Evolutionary conservation across 2,113 vertebrate genomes (phyloP), one percentile per base, ranked within the genome.

Genomic region (Cyprinodon variegatus): DNA sequence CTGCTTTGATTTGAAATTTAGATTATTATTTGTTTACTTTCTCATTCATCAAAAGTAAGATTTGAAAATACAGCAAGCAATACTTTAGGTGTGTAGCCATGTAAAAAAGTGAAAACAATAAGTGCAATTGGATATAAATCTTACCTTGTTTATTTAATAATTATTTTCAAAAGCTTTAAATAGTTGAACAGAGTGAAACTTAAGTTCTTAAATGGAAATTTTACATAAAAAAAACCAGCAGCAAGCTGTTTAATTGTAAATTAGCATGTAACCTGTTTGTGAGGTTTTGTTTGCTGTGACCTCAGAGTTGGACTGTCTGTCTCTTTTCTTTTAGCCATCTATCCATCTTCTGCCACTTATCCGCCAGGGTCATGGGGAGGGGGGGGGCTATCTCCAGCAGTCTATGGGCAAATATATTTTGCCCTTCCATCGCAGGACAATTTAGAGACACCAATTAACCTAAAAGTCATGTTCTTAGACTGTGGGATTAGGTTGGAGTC

Each of bases 211-310:
- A 66, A 74, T 61, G 15, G 38, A 72, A 63, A 68, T 60, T 22
- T 5, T 2, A 62, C 38, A 68, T 37, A 22, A 45, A 11, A 11
- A 53, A 69, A 46, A 10, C 70, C 29, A 36, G 74, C 29, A 48
- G 43, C 39, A 74, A 2, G 72, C 79, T 72, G 74, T 79, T 76
- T 65, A 70, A 59, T 79, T 67, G 68, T 78, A 68, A 72, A 14
- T 4, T 45, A 37, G 69, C n/a, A 70, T 67, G 40, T 75, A 69
- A 72, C 72, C 79, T 81, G 67, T 14, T 41, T 57, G 2, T 70
- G 65, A 40, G 11, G 48, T 65, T 50, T 64, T 1, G 13, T 79
- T 77, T 65, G 22, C 13, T 0, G 45, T 81, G 88, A 69, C 86
- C 74, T 80, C 20, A 75, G 71, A 66, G 65, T 80, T 38, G 0